These are phyloP conservation scores for Taphrorychus bicolor DNA, from an alignment of 2,888 invertebrate species.

Conservation along the genomic window DNA sequence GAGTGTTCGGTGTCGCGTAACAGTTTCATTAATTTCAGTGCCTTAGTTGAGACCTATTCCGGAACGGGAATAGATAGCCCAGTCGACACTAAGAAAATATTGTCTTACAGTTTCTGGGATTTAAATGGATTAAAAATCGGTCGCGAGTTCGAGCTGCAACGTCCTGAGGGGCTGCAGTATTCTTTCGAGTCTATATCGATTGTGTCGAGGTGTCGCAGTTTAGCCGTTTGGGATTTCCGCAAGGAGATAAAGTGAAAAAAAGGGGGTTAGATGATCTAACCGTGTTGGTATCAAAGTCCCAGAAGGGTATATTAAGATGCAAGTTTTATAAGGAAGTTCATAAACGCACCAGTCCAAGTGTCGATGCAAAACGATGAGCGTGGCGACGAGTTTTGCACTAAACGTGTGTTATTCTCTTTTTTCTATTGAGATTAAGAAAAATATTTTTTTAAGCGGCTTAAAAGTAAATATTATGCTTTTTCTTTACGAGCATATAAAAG, in stretches of 20 bases:
- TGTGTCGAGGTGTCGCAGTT: not conserved
- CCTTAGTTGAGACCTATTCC: conserved; percentile 16
- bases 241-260: not conserved
- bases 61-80: conserved; percentile 17
- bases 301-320: too few species aligned
- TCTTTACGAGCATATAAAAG: too few species aligned
- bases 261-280: too few species aligned
- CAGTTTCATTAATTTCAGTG: conserved; percentile 33
- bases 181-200: not conserved
- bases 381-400: too few species aligned
- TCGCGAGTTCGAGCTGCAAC: not conserved
- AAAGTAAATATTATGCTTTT: too few species aligned
- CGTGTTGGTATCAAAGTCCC: too few species aligned
- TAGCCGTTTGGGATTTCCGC: not conserved
- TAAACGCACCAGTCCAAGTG: too few species aligned
- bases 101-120: not conserved
- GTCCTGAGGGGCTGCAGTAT: not conserved
- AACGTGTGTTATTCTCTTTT: too few species aligned
- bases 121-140: conserved; percentile 17
- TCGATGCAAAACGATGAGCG: too few species aligned
- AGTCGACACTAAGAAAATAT: conserved; percentile 18
- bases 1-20: conserved; percentile 32
- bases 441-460: too few species aligned
- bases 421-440: too few species aligned
- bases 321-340: too few species aligned